A percentile compares a stretch with the other conserved stretches of the same genome.
phyloP scores from a whole-genome alignment of 2,797 vertebrate species.

The Pitangus sulphuratus region DNA sequence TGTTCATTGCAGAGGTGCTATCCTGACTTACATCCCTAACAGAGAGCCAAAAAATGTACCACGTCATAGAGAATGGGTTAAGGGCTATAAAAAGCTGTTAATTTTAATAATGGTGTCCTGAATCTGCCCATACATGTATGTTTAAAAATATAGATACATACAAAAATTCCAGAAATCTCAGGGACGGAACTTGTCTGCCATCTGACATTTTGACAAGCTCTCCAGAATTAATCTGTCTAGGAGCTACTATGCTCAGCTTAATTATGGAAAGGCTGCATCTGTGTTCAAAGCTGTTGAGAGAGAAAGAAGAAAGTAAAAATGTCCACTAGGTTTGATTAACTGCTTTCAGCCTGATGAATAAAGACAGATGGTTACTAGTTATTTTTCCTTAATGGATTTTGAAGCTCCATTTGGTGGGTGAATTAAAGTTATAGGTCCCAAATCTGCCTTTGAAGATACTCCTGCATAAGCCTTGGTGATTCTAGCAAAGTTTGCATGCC shows the following conservation, averaged over 20 bases:
- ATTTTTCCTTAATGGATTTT: slow-evolving; percentile 63
- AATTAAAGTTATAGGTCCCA: slow-evolving; percentile 61
- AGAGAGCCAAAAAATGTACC: background rate
- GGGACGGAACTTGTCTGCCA: slow-evolving; percentile 15
- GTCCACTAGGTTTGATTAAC: slow-evolving; percentile 73
- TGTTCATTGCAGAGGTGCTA: background rate
- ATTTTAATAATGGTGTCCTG: background rate
- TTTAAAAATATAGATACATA: background rate
- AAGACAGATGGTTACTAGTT: slow-evolving; percentile 72
- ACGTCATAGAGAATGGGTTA: background rate
- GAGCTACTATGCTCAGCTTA: slow-evolving; percentile 59
- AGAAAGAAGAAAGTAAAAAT: slow-evolving; percentile 70
- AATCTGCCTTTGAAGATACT: slow-evolving; percentile 40
- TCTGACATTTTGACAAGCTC: slow-evolving; percentile 55
- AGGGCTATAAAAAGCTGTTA: background rate
- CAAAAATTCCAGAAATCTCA: background rate
- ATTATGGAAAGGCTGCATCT: slow-evolving; percentile 74
- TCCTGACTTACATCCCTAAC: background rate
- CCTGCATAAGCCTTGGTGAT: background rate
- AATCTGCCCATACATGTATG: background rate
- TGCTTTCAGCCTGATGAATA: slow-evolving; percentile 64
- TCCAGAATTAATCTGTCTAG: slow-evolving; percentile 55
- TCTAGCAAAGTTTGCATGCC: background rate
- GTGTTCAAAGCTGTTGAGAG: slow-evolving; percentile 73
- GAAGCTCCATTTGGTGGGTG: slow-evolving; percentile 53